Conservation (phyloP, 2,888 invertebrate species). For the Morpho achilles region DNA sequence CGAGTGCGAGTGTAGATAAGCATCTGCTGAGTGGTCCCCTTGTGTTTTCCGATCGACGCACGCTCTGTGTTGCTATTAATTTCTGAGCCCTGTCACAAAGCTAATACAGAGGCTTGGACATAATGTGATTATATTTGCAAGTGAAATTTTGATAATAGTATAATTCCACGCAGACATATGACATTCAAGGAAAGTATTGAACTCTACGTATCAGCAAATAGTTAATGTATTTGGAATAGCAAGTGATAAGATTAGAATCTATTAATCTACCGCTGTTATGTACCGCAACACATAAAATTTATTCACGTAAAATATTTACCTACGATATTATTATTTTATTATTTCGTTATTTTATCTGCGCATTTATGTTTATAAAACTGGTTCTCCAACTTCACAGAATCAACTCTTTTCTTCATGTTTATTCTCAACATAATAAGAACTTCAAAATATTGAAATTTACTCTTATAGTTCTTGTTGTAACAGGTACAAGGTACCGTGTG, state of each 20-base stretch:
- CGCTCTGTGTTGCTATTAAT: conserved; percentile 72
- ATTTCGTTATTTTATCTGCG: no score
- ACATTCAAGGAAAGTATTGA: conserved; percentile 33
- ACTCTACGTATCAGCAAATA: conserved; percentile 3
- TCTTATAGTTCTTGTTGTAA: no score
- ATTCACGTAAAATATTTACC: no score
- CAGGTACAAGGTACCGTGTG: no score
- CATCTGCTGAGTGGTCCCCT: conserved; percentile 77
- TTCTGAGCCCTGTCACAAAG: conserved; percentile 69
- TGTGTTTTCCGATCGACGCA: conserved; percentile 63
- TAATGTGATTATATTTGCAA: conserved; percentile 76
- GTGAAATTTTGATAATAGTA: conserved; percentile 60
- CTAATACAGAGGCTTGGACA: conserved; percentile 56
- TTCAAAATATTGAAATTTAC: no score
- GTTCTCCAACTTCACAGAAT: no score
- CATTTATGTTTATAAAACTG: no score
- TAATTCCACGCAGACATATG: conserved; percentile 33
- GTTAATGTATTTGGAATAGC: neutral
- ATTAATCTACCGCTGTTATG: no score
- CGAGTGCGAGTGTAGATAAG: conserved; percentile 65
- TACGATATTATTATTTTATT: no score
- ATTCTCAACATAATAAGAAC: no score
- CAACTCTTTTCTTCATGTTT: no score
- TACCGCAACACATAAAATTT: no score
- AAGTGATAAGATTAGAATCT: neutral